A percentile compares a stretch with the other conserved stretches of the same genome.
Evolutionary conservation across 2,797 vertebrate genomes (phyloP).

Genomic region (Malurus leucopterus): DNA sequence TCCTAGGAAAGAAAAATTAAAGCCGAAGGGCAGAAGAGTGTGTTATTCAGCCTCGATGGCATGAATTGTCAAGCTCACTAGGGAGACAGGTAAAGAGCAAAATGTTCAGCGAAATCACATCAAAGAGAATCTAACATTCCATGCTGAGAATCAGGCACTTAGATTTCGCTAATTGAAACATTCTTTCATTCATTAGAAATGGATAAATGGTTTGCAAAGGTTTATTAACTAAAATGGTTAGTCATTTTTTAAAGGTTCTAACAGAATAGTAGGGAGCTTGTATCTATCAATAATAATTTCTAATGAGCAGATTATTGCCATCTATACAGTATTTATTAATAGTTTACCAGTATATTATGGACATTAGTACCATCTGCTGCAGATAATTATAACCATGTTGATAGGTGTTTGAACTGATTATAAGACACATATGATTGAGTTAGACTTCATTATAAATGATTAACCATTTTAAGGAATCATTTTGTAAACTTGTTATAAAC

Average conservation of each 20-base stretch:
- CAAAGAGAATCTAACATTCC: constrained; percentile 1
- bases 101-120: not conserved
- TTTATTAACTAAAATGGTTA: constrained; percentile 22
- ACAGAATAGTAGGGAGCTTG: not conserved
- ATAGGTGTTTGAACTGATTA: constrained; percentile 11
- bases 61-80: not conserved
- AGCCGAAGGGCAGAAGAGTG: not conserved
- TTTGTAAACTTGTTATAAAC: not conserved
- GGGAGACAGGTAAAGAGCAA: not conserved
- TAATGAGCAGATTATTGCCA: constrained; percentile 12
- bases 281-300: not conserved
- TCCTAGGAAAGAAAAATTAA: not conserved
- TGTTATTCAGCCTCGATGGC: not conserved
- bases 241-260: not conserved
- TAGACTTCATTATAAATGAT: not conserved
- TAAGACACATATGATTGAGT: not conserved
- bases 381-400: not conserved
- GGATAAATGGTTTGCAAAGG: not conserved
- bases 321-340: constrained; percentile 15
- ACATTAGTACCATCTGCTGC: not conserved
- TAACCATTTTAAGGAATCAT: not conserved
- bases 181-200: constrained; percentile 25
- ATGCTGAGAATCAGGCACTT: not conserved
- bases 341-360: constrained; percentile 3
- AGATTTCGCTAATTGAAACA: constrained; percentile 1